Percentiles rank a stretch among this genome's conserved stretches.
Evolutionary conservation across 2,797 vertebrate species (phyloP).

Genomic region (Melanotaenia parkinsoni): DNA sequence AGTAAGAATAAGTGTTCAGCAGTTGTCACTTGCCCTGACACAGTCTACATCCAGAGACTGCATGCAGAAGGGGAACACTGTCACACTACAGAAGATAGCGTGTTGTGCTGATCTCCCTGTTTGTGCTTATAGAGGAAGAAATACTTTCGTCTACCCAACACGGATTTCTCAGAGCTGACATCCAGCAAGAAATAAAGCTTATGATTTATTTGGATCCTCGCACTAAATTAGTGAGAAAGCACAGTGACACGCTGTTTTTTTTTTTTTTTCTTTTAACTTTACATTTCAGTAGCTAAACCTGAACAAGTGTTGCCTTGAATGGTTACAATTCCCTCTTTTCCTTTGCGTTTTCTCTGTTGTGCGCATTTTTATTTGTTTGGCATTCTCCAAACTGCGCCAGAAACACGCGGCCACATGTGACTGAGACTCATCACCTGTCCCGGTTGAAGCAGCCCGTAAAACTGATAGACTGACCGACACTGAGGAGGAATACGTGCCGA

Average conservation of each 20-base stretch:
- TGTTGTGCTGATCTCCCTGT: slow-evolving; percentile 50
- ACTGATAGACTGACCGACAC: slow-evolving; percentile 56
- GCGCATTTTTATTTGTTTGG: slow-evolving; percentile 34
- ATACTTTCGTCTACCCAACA: slow-evolving; percentile 35
- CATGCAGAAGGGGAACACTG: slow-evolving; percentile 30
- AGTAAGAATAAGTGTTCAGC: slow-evolving; percentile 65
- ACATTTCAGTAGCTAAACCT: slow-evolving; percentile 7
- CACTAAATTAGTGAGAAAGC: slow-evolving; percentile 47
- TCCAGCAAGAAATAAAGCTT: slow-evolving; percentile 39
- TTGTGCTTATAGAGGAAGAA: slow-evolving; percentile 42
- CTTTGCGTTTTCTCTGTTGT: slow-evolving; percentile 22
- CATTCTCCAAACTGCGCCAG: slow-evolving; percentile 49
- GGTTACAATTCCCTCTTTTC: slow-evolving; percentile 19
- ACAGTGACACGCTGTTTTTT: slow-evolving; percentile 33
- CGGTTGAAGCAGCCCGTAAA: slow-evolving; percentile 57
- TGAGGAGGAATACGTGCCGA: slow-evolving; percentile 78
- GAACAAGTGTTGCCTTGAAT: slow-evolving; percentile 64
- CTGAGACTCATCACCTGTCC: slow-evolving; percentile 70
- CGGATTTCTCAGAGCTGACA: slow-evolving; percentile 60
- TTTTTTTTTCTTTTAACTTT: slow-evolving; percentile 40
- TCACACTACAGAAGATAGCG: slow-evolving; percentile 39
- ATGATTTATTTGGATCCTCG: slow-evolving; percentile 53
- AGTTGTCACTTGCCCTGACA: slow-evolving; percentile 65
- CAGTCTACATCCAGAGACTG: slow-evolving; percentile 54
- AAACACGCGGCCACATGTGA: slow-evolving; percentile 69